Evolutionary conservation across 2,888 invertebrate genomes (phyloP).

Genomic region (Noctua comes): DNA sequence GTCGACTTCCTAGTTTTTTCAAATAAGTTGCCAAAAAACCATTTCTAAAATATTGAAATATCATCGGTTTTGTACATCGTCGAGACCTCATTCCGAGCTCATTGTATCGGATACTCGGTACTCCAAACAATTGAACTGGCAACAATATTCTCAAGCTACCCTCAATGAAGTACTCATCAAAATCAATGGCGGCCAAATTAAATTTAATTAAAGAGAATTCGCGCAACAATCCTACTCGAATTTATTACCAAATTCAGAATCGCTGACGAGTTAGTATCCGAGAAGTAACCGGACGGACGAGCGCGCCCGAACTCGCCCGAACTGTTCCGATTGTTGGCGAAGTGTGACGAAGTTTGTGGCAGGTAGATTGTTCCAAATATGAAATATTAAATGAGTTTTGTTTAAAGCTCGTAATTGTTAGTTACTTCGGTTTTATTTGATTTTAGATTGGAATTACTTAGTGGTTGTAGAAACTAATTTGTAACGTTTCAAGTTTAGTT

Average conservation of each 20-base stretch:
- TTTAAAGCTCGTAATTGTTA: conserved; percentile 37
- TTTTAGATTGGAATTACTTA: conserved; percentile 8
- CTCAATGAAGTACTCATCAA: conserved; percentile 57
- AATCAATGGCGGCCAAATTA: conserved; percentile 66
- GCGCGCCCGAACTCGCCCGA: conserved; percentile 8
- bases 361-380: conserved; percentile 42
- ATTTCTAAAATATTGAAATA: not conserved
- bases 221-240: conserved; percentile 67
- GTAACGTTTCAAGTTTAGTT: not conserved
- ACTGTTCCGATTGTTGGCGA: conserved; percentile 34
- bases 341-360: conserved; percentile 27
- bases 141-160: conserved; percentile 30
- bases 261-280: conserved; percentile 70
- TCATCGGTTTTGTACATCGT: not conserved
- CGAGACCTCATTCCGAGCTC: not conserved
- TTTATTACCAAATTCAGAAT: conserved; percentile 70
- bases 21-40: not conserved
- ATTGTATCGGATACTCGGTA: conserved; percentile 16
- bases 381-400: conserved; percentile 55
- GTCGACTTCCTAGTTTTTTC: not conserved
- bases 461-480: conserved; percentile 10
- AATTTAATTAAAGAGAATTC: conserved; percentile 70
- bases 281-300: conserved; percentile 22
- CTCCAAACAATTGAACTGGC: conserved; percentile 27
- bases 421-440: conserved; percentile 33